Conservation (phyloP, 2,797 vertebrate species). For the Anisognathus igniventris region DNA sequence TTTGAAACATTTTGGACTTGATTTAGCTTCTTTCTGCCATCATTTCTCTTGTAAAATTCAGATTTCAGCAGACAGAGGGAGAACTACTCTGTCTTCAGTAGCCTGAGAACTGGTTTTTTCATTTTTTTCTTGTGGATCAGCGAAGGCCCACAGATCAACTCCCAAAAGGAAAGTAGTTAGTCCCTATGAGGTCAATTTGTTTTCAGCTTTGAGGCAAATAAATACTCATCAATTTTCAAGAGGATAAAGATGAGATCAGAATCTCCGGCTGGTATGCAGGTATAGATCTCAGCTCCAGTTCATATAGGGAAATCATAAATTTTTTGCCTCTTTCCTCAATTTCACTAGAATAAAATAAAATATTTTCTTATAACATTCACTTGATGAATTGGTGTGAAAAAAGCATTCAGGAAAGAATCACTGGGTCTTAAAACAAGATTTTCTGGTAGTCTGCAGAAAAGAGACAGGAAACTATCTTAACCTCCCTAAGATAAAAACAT, state of each 20-base stretch:
- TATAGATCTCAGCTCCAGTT: background rate
- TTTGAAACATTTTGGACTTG: background rate
- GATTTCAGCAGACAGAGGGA: background rate
- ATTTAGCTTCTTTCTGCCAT: background rate
- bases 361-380: background rate
- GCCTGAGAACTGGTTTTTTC: background rate
- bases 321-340: background rate
- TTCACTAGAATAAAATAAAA: background rate
- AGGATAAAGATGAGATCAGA: background rate
- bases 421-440: background rate
- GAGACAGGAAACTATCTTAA: background rate
- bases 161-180: background rate
- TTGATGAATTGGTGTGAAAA: background rate
- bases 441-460: background rate
- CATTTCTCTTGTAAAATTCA: background rate
- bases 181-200: background rate
- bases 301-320: accelerated
- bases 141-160: background rate
- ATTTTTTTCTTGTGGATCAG: background rate
- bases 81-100: background rate
- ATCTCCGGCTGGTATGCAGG: background rate
- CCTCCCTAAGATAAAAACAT: background rate
- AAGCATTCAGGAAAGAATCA: background rate
- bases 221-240: background rate
- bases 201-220: background rate